A percentile compares a stretch with the other conserved stretches of the same genome.
phyloP scores from a whole-genome alignment of 2,113 vertebrate genomes.

The Corythaixoides concolor region DNA sequence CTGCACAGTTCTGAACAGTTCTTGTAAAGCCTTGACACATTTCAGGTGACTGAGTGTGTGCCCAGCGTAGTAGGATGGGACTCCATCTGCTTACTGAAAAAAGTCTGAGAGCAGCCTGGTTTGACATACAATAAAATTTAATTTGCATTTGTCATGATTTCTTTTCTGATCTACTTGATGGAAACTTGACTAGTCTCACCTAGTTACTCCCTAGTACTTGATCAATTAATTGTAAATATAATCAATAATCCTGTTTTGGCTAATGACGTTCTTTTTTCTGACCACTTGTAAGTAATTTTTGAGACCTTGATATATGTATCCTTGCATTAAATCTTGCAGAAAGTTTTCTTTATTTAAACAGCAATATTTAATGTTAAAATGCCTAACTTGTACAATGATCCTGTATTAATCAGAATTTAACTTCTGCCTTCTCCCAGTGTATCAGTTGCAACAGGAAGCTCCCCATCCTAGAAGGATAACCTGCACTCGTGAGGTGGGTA shows the following conservation, averaged over 20 bases:
- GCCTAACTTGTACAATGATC: background rate
- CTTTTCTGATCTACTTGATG: background rate
- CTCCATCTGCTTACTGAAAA: background rate
- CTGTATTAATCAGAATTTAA: constrained; percentile 25
- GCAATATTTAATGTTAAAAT: background rate
- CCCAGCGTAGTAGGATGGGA: background rate
- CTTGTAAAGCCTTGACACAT: background rate
- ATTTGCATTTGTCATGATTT: background rate
- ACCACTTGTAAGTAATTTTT: background rate
- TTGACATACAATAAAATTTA: background rate
- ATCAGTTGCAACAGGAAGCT: constrained; percentile 87
- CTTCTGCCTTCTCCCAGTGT: constrained; percentile 73
- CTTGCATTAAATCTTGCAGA: background rate
- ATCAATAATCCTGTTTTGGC: background rate
- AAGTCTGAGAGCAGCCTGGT: background rate
- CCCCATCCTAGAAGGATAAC: constrained; percentile 83
- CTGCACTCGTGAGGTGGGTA: constrained; percentile 81
- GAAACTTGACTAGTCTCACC: background rate
- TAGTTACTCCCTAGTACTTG: background rate
- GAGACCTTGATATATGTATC: background rate
- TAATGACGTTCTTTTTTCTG: background rate
- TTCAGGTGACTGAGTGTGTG: background rate
- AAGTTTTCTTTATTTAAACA: background rate
- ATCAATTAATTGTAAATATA: background rate
- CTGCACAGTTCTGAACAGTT: background rate